Conservation (phyloP, 2,888 invertebrate genomes). For the Drosophila austrosaltans region DNA sequence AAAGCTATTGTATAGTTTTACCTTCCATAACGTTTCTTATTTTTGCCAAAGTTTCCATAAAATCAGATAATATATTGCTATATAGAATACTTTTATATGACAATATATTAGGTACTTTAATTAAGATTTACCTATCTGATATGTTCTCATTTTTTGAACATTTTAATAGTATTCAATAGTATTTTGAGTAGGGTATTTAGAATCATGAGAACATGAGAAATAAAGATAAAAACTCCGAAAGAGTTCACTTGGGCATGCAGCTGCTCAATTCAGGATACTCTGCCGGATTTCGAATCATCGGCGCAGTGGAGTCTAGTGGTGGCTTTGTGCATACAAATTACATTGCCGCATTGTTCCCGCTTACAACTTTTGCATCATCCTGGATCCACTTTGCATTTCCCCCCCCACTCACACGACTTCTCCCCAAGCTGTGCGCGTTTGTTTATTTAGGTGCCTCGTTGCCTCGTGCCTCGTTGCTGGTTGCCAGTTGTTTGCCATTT, state of each 20-base stretch:
- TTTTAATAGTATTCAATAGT: neutral
- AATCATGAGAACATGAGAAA: slow-evolving; percentile 51
- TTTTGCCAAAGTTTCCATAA: too few relatives aligned
- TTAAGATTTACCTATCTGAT: neutral
- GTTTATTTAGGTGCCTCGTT: slow-evolving; percentile 66
- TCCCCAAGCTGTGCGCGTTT: slow-evolving; percentile 44
- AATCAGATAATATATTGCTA: too few relatives aligned
- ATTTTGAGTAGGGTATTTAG: slow-evolving; percentile 25
- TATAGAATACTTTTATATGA: too few relatives aligned
- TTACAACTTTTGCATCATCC: slow-evolving; percentile 21
- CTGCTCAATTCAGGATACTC: slow-evolving; percentile 41
- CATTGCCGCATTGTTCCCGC: slow-evolving; percentile 58
- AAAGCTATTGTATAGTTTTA: too few relatives aligned
- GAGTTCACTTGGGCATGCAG: slow-evolving; percentile 62
- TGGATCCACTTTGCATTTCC: slow-evolving; percentile 1
- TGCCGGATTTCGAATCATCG: slow-evolving; percentile 6
- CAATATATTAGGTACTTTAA: neutral
- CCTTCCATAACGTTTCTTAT: too few relatives aligned
- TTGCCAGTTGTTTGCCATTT: slow-evolving; percentile 70
- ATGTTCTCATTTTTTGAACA: neutral
- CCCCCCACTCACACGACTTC: slow-evolving; percentile 18
- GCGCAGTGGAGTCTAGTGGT: slow-evolving; percentile 39
- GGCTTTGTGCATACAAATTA: slow-evolving; percentile 77
- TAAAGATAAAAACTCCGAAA: slow-evolving; percentile 64
- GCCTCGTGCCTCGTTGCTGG: slow-evolving; percentile 39